phyloP scores from a whole-genome alignment of 2,797 vertebrate genomes.

The Salarias fasciatus region DNA sequence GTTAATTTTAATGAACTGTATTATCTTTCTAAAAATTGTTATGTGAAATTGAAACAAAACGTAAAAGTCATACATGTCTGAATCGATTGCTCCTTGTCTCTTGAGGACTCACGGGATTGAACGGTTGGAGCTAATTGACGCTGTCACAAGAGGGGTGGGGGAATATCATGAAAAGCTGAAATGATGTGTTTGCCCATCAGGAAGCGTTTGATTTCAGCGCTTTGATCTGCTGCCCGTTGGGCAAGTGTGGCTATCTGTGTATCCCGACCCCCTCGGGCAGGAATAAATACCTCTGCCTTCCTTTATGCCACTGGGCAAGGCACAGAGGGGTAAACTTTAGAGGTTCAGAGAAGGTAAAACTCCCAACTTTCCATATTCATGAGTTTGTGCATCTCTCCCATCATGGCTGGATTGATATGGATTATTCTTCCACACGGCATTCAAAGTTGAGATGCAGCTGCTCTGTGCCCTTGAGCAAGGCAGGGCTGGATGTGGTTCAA shows the following conservation, averaged over 20 bases:
- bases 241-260: constrained; percentile 21
- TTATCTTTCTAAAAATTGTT: too few species aligned
- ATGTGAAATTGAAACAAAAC: too few species aligned
- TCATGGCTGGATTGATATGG: constrained; percentile 6
- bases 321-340: neutral
- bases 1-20: too few species aligned
- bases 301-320: constrained; percentile 16
- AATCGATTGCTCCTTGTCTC: neutral
- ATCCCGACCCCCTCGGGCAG: constrained; percentile 12
- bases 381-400: neutral
- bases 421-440: constrained; percentile 17
- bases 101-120: constrained; percentile 1
- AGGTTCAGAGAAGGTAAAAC: constrained; percentile 10
- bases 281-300: constrained; percentile 31
- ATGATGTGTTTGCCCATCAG: constrained; percentile 33
- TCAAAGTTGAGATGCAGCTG: constrained; percentile 26
- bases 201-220: constrained; percentile 14
- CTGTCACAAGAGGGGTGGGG: constrained; percentile 21
- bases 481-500: constrained; percentile 37
- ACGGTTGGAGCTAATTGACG: constrained; percentile 1
- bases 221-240: constrained; percentile 34
- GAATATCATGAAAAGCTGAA: constrained; percentile 4
- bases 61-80: neutral
- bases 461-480: constrained; percentile 45
- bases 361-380: neutral